Evolutionary conservation across 2,888 invertebrate species (phyloP).

Genomic region (Omphaloscelis lunosa): DNA sequence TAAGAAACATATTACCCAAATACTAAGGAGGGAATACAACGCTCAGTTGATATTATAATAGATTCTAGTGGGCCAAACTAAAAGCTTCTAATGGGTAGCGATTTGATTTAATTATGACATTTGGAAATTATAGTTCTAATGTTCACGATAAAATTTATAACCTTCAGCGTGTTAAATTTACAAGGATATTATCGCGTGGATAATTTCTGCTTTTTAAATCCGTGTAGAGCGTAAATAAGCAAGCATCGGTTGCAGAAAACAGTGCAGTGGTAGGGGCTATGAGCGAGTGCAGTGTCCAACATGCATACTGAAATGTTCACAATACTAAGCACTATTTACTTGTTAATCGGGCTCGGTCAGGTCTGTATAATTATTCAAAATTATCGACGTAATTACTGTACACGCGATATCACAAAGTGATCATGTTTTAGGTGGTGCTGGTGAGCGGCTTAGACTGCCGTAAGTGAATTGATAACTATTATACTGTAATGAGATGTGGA

Average conservation of each 20-base stretch:
- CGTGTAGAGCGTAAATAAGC: conserved; percentile 78
- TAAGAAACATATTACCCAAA: conserved; percentile 51
- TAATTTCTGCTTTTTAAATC: conserved; percentile 80
- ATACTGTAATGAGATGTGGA: conserved; percentile 20
- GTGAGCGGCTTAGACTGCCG: conserved; percentile 72
- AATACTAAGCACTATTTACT: conserved; percentile 61
- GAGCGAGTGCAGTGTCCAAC: conserved; percentile 71
- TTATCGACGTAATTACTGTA: conserved; percentile 43
- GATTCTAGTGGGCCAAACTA: conserved; percentile 18
- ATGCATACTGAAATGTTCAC: conserved; percentile 67
- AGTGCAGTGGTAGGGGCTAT: conserved; percentile 72
- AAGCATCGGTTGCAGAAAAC: conserved; percentile 69
- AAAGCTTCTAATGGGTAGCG: conserved; percentile 37
- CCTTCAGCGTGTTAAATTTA: conserved; percentile 74
- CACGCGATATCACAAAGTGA: conserved; percentile 58
- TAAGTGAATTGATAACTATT: conserved; percentile 71
- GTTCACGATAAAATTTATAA: conserved; percentile 72
- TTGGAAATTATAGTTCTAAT: conserved; percentile 58
- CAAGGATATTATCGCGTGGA: conserved; percentile 84
- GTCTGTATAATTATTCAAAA: conserved; percentile 71
- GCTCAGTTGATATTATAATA: conserved; percentile 16
- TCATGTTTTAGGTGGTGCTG: conserved; percentile 77
- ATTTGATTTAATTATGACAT: conserved; percentile 57
- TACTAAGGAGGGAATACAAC: conserved; percentile 36
- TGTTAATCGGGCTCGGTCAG: conserved; percentile 71